Evolutionary conservation across 2,888 invertebrate genomes (phyloP), one percentile per base, ranked within the genome.

Genomic region (Hydropsyche betteni): DNA sequence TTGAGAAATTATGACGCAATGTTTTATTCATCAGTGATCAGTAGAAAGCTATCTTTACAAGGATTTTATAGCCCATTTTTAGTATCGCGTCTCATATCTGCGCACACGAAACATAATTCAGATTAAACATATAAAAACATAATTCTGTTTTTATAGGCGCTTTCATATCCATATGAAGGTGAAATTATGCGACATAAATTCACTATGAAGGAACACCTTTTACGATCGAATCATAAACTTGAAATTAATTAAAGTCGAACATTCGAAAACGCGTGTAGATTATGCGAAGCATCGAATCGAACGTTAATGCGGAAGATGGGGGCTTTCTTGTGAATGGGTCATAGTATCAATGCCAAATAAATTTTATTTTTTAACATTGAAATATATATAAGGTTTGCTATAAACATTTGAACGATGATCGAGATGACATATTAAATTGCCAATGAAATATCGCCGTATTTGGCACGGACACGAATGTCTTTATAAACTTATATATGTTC

Each of bases 141-240:
- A 64, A 64, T 64, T 64, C 36, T 34, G 36, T 34, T 36, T 64
- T 64, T 64, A 64, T 64, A 36, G 36, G 7, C 61, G 44, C 34
- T 64, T 64, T 64, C 34, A 55, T 64, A 64, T 64, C 58, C 24
- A 24, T 58, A 58, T 58, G 58, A 8, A 58, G 58, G 34, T 64
- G n/a, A 64, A 64, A 64, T 64, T 64, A 24, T 64, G 64, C 64
- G 34, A n/a, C 64, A 34, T 64, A 64, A 64, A 64, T 36, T 34
- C 34, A 64, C 12, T 36, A 64, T 34, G 7, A 64, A 64, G 33
- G 34, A 44, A 44, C 44, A 44, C 44, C 34, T 64, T 64, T 64
- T 64, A 64, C 34, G 34, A 33, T 12, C 36, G 6, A 24, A 34
- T n/a, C 64, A 36, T 64, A 64, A 64, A 64, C 36, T 12, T 64